Evolutionary conservation across 1,140 invertebrate species (phyloP).

Genomic region (Apis dorsata): DNA sequence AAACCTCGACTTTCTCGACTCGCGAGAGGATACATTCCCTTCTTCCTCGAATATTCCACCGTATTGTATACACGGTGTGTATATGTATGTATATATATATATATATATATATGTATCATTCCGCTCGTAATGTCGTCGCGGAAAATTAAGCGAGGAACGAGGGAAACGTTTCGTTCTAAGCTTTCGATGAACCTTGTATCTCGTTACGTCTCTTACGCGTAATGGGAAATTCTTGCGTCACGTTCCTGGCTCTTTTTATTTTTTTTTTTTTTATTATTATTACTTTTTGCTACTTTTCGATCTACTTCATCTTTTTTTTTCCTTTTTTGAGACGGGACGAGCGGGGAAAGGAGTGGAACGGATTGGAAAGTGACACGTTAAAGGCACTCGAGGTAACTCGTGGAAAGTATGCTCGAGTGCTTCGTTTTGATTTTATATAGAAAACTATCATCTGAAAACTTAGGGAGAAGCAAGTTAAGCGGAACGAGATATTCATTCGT

Average conservation of each 20-base stretch:
- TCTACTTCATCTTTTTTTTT: too few species aligned
- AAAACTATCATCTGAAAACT: too few species aligned
- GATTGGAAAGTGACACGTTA: not conserved
- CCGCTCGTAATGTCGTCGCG: conserved; percentile 10
- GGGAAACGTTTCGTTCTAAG: conserved; percentile 21
- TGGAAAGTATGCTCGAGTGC: not conserved
- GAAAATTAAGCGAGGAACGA: conserved; percentile 24
- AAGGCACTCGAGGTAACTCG: not conserved
- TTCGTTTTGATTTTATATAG: not conserved
- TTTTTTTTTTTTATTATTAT: too few species aligned
- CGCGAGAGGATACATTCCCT: not conserved
- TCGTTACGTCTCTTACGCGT: not conserved
- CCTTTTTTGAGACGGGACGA: too few species aligned
- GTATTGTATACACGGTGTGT: not conserved
- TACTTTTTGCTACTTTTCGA: too few species aligned
- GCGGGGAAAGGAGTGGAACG: not conserved
- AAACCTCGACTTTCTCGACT: not conserved
- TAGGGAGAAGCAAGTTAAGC: too few species aligned
- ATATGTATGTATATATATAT: too few species aligned
- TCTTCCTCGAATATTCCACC: not conserved
- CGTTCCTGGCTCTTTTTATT: too few species aligned
- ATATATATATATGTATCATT: not conserved
- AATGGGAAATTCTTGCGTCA: too few species aligned
- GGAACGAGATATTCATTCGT: too few species aligned
- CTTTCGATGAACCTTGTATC: too few species aligned